Conservation (phyloP, 2,113 vertebrate species). For the Zootoca vivipara region DNA sequence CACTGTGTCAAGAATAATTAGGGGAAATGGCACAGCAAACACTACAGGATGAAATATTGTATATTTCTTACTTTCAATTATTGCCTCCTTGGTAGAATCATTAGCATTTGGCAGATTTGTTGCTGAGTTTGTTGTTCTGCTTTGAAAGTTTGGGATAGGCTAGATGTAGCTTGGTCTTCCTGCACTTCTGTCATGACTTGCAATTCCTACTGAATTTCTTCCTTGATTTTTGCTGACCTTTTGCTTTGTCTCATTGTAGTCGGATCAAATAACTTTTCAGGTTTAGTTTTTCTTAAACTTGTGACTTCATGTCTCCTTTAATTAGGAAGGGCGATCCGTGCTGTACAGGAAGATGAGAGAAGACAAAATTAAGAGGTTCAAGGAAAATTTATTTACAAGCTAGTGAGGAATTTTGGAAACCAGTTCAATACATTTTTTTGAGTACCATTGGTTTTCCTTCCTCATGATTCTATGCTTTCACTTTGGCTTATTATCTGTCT, state of each 20-base stretch:
- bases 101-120: slow-evolving; percentile 62
- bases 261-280: slow-evolving; percentile 2
- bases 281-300: background rate
- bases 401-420: background rate
- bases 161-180: slow-evolving; percentile 40
- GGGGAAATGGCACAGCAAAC: slow-evolving; percentile 37
- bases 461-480: background rate
- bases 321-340: background rate
- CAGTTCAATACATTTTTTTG: background rate
- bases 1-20: slow-evolving; percentile 49
- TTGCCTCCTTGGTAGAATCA: slow-evolving; percentile 49
- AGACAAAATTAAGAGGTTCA: background rate
- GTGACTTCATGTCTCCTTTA: slow-evolving; percentile 28
- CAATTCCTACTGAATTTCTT: slow-evolving; percentile 52
- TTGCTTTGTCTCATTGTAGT: slow-evolving; percentile 45
- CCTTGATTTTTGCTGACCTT: slow-evolving; percentile 42
- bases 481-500: slow-evolving; percentile 49
- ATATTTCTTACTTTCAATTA: slow-evolving; percentile 40
- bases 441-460: background rate
- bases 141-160: slow-evolving; percentile 42
- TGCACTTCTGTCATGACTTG: slow-evolving; percentile 37
- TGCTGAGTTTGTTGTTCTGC: slow-evolving; percentile 57
- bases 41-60: slow-evolving; percentile 22
- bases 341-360: background rate
- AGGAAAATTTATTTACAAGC: background rate